Evolutionary conservation across 2,797 vertebrate genomes (phyloP).

Genomic region (Phrynocephalus vlangalii): DNA sequence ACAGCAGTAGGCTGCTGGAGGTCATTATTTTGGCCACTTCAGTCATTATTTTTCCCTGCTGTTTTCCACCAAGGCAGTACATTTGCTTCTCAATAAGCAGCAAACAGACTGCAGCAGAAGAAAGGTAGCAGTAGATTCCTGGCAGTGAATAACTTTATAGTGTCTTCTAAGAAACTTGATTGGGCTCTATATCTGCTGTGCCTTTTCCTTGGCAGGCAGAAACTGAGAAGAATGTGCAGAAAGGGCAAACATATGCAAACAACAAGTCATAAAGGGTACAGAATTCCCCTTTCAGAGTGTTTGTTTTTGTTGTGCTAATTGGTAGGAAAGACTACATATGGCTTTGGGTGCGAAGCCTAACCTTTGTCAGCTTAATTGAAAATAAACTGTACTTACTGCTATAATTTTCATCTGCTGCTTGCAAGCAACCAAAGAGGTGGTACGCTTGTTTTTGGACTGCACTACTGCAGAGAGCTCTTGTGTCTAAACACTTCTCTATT

Average conservation of each 20-base stretch:
- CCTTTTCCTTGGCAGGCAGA: slow-evolving; percentile 1
- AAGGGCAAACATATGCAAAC: neutral
- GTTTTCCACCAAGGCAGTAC: neutral
- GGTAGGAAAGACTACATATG: no score
- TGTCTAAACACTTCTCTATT: neutral
- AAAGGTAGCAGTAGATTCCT: neutral
- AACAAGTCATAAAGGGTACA: neutral
- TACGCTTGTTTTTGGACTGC: neutral
- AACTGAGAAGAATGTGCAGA: neutral
- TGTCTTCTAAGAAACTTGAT: neutral
- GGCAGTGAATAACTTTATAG: neutral
- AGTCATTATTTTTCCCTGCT: neutral
- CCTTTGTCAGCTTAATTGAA: no score
- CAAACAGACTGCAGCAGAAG: neutral
- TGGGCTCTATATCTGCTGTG: neutral
- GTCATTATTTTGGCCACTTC: neutral
- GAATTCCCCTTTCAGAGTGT: neutral
- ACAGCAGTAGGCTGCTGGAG: neutral
- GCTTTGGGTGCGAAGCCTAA: no score
- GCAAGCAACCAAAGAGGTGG: neutral
- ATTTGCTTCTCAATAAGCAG: neutral
- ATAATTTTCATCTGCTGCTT: neutral
- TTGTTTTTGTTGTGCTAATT: neutral
- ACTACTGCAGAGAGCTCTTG: neutral
- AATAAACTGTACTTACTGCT: no score